Evolutionary conservation across 2,888 invertebrate genomes (phyloP), one percentile per base, ranked within the genome.

Genomic region (Galeopsomyia nigrocyanea): DNA sequence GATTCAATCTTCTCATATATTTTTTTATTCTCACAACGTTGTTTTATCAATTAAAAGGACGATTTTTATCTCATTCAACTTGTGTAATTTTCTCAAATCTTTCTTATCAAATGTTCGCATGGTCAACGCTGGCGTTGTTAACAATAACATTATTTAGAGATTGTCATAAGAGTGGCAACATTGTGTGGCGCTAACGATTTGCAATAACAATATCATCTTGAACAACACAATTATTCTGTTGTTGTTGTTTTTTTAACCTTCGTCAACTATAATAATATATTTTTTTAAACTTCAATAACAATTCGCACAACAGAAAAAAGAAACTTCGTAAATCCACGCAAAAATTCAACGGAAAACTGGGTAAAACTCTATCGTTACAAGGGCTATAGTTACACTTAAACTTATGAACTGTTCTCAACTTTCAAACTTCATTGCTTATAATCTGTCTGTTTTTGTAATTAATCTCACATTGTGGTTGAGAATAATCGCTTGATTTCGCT

Each of bases 81-180:
- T 79, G 79, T 81, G 79, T 79, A 69, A 73, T 63, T 62, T 39
- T 56, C 2, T 56, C 39, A 63, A 50, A 3, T 47, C 19, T 51
- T 64, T 50, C 19, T 39, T 39, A 39, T 39, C 13, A 39, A 39
- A 31, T 21, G 14, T 49, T 49, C 22, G 16, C 76, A 71, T 77
- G 71, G 73, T 77, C 79, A 66, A 19, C 16, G 13, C 17, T 51
- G 39, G 49, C 58, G 19, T 63, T 60, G 47, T 57, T 46, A 66
- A 70, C 47, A 74, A 76, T 76, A 74, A 75, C 75, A 75, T 73
- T 73, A 81, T 80, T 80, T 79, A 81, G 75, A 82, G 84, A 84
- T 84, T 84, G 84, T 84, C 83, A 81, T 80, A 79, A 80, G 79
- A 81, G 57, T 80, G 77, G 76, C 77, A 77, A 78, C 72, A 53